Evolutionary conservation across 2,888 invertebrate species (phyloP), one percentile per base, ranked within the genome.

Genomic region (Cremastinae sp.): DNA sequence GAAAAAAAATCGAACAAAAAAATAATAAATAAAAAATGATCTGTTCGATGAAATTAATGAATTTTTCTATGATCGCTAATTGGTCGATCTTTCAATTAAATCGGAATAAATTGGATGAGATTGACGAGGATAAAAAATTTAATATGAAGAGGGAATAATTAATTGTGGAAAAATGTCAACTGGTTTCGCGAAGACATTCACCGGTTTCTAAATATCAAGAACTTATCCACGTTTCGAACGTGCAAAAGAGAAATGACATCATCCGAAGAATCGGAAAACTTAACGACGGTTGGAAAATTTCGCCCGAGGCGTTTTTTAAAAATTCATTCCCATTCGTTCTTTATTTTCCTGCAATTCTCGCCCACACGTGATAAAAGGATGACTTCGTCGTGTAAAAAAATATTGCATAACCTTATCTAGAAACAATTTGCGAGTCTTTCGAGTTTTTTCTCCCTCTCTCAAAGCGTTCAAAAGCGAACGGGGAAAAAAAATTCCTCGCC

Each of bases 331-430:
- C 16, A 9, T 37, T 37, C 1, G 16, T 10, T 22, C 12, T 12
- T 61, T 61, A 10, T 61, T 55, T 66, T 35, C 10, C 47, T 22
- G 22, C 10, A 43, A 43, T 43, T 43, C 37, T 66, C 69, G 70
- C 70, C 74, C 55, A 75, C 65, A 41, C 59, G 16, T n/a, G 39
- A 20, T 39, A 61, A 70, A 65, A 65, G 43, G 66, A 59, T 71
- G 70, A 2, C 49, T 66, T 39, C 22, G 47, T 55, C 59, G 47
- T 20, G 16, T 20, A 18, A 56, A 68, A 64, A 56, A 20, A 37
- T 39, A 41, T 69, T 71, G 65, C 71, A 59, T 61, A 75, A 70
- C 51, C 45, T 12, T 28, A 35, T 28, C 47, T 28, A 66, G 47
- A 71, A 74, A 18, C 37, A 61, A 62, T 74, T 74, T 62, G 16